Evolutionary conservation across 2,888 invertebrate genomes (phyloP), one percentile per base, ranked within the genome.

Genomic region (Apantesis nais): DNA sequence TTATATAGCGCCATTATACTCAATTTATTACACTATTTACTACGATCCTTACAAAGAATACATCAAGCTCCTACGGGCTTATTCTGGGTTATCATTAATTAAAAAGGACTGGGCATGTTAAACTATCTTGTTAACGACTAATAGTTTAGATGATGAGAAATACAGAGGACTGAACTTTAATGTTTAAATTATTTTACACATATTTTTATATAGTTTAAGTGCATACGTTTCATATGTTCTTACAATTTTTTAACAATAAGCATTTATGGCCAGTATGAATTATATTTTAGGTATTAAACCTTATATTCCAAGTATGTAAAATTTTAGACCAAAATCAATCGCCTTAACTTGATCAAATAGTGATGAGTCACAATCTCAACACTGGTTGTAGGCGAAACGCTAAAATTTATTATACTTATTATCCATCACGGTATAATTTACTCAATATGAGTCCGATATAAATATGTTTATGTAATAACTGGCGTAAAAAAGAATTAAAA

Each of bases 371-470:
- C 8, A 48, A 80, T 91, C 89, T 90, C 77, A 73, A 68, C 73
- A 76, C 76, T 67, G 76, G 71, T 79, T 80, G 79, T 81, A 83
- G 80, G 78, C 84, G 75, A 81, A 78, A 78, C 78, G 78, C 86
- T 87, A 86, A 84, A 84, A 86, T 83, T 88, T 81, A 78, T 79
- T 81, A 78, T 82, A 48, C 44, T 44, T 44, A 83, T 77, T 79
- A 80, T 82, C 75, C 74, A 76, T 82, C 80, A 79, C 78, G 69
- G 78, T 76, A 85, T 77, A 80, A 81, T 83, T 74, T 73, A 71
- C 78, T 77, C 74, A 70, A 70, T 72, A 66, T 63, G 52, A 75
- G 72, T 29, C 66, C 71, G 55, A 55, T 9, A n/a, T 34, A 22
- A 31, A 29, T 39, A 62, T 31, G n/a, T 25, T 66, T 60, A 37